Conservation (phyloP, 2,888 invertebrate species). For the Zelleria hepariella region DNA sequence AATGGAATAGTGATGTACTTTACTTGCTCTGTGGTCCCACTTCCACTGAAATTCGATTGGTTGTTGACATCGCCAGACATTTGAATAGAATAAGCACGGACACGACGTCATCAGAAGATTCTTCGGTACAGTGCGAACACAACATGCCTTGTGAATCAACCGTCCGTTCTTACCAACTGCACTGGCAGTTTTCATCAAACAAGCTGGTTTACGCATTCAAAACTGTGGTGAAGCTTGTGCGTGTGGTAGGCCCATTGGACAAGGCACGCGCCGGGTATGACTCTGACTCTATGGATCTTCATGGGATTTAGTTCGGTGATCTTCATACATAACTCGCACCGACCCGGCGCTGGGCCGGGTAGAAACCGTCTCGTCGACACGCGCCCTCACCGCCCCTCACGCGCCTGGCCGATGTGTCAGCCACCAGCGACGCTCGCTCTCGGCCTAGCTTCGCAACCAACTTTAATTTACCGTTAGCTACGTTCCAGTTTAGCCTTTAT, state of each 20-base stretch:
- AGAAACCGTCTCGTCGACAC: too few relatives aligned
- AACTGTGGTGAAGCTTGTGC: too few relatives aligned
- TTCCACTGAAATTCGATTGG: constrained; percentile 7
- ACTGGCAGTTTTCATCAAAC: too few relatives aligned
- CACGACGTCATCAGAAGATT: constrained; percentile 56
- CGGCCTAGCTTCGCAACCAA: background rate
- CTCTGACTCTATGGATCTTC: too few relatives aligned
- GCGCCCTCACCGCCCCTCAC: too few relatives aligned
- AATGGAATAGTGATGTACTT: background rate
- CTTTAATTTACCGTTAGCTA: background rate
- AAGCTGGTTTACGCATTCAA: too few relatives aligned
- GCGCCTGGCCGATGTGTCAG: constrained; percentile 61
- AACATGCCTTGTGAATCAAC: constrained; percentile 40
- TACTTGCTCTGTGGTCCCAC: background rate
- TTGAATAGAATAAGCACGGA: constrained; percentile 37
- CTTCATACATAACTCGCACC: too few relatives aligned
- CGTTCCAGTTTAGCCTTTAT: background rate
- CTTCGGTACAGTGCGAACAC: constrained; percentile 29
- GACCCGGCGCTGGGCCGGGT: too few relatives aligned
- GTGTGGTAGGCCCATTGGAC: too few relatives aligned
- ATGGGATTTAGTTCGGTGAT: too few relatives aligned
- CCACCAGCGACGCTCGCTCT: constrained; percentile 22
- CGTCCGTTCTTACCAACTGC: too few relatives aligned
- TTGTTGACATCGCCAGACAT: constrained; percentile 31
- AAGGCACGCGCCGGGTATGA: too few relatives aligned